Percentiles rank a stretch among this genome's conserved stretches.
These are phyloP conservation scores for Motacilla tschutschensis DNA, from an alignment of 2,113 vertebrate genomes.

Conservation along the genomic window DNA sequence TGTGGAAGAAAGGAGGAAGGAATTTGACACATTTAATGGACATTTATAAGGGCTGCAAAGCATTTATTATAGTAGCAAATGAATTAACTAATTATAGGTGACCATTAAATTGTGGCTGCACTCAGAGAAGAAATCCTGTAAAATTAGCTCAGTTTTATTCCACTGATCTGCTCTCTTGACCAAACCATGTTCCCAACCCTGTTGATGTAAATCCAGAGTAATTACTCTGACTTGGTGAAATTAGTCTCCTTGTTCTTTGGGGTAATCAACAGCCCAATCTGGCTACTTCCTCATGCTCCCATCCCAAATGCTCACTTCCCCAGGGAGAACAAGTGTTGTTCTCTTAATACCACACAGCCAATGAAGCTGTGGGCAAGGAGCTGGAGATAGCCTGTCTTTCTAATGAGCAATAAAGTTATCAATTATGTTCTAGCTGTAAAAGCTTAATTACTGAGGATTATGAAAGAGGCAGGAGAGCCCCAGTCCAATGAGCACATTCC, in stretches of 20 bases:
- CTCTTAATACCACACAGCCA: neutral
- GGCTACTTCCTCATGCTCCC: neutral
- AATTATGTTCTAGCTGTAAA: constrained; percentile 43
- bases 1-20: constrained; percentile 32
- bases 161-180: constrained; percentile 15
- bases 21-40: constrained; percentile 48
- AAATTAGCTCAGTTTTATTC: constrained; percentile 39
- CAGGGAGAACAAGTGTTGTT: neutral
- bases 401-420: constrained; percentile 42
- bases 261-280: neutral
- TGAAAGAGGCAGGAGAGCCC: constrained; percentile 24
- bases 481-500: neutral
- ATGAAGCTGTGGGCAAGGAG: neutral
- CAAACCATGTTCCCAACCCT: neutral
- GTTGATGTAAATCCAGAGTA: constrained; percentile 14
- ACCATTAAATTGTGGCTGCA: constrained; percentile 36
- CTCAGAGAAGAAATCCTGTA: constrained; percentile 15
- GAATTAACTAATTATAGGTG: constrained; percentile 49
- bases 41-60: constrained; percentile 6
- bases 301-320: neutral
- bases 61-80: constrained; percentile 31
- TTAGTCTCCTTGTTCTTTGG: neutral
- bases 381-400: neutral
- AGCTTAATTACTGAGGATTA: constrained; percentile 45
- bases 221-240: constrained; percentile 5